Evolutionary conservation across 2,113 vertebrate species (phyloP), one percentile per base, ranked within the genome.

Genomic region (Corythornis cristatus): DNA sequence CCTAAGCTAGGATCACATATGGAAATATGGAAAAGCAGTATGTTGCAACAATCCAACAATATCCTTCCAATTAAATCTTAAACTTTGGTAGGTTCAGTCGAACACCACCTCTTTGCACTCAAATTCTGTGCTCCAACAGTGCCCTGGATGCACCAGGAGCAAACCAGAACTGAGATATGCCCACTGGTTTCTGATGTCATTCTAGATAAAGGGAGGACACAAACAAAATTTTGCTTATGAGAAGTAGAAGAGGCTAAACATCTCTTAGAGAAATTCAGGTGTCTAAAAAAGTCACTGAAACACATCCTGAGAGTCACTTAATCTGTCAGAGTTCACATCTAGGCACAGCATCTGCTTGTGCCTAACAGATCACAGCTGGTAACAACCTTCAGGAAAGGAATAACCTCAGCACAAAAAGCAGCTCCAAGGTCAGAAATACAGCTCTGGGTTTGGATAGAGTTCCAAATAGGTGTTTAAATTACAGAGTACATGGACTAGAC

Each of bases 1-100:
- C 96, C 88, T 86, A 93, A 93, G 94, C 93, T 91, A 96, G 91
- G 96, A 97, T 96, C 96, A 95, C 93, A 95, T 96, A 95, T 96
- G 96, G 96, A 95, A 97, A 95, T 93, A 94, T 11, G 79, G 92
- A 94, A 96, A 95, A 93, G 93, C 94, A 97, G 94, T 93, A 96
- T 94, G 94, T 92, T 93, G 77, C 92, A 95, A 95, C 93, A 94
- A 90, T 94, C 83, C 89, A 95, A 95, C 93, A 93, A 95, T 89
- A 95, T 95, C 95, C 80, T 95, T 95, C 87, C 65, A 93, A 95
- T 95, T 95, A 96, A 67, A 83, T 82, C 78, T 50, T 83, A 90
- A 93, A 94, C 87, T 66, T 93, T 18, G 33, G 74, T 78, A 45
- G 54, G 85, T 91, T 93, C 68, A 90, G 74, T 64, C 0, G 0